phyloP scores from a whole-genome alignment of 2,888 invertebrate species.

The Leucania comma region DNA sequence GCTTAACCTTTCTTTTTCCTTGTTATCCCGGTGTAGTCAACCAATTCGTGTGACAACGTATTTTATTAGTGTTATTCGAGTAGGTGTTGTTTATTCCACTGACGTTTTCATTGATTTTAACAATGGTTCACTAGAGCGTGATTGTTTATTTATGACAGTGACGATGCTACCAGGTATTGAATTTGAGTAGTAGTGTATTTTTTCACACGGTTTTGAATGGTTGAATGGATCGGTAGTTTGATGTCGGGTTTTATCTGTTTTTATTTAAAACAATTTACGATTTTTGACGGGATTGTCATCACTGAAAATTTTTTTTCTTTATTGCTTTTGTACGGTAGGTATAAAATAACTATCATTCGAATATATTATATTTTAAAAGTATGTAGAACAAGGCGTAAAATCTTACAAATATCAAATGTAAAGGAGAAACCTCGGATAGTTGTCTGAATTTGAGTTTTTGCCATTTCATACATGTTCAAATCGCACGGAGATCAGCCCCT shows the following conservation, averaged over 20 bases:
- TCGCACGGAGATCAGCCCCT: too few relatives aligned
- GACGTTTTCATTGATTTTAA: background rate
- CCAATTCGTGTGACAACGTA: background rate
- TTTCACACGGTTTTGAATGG: background rate
- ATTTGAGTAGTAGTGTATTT: constrained; percentile 8
- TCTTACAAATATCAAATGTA: too few relatives aligned
- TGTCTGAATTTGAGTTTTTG: too few relatives aligned
- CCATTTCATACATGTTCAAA: too few relatives aligned
- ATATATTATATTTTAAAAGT: too few relatives aligned
- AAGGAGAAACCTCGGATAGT: too few relatives aligned
- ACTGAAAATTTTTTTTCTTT: too few relatives aligned
- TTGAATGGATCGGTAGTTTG: constrained; percentile 1
- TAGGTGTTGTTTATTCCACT: background rate
- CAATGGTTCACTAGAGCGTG: constrained; percentile 4
- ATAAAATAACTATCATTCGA: too few relatives aligned
- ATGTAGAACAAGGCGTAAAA: too few relatives aligned
- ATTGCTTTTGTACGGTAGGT: too few relatives aligned
- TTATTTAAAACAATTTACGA: background rate
- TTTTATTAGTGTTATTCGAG: constrained; percentile 10
- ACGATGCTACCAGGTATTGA: background rate
- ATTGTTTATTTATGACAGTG: constrained; percentile 31
- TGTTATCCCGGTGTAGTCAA: background rate
- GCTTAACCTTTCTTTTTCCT: background rate
- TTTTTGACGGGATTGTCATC: too few relatives aligned
- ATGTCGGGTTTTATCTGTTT: background rate